Evolutionary conservation across 2,797 vertebrate genomes (phyloP).

Genomic region (Typhlichthys eigenmanni): DNA sequence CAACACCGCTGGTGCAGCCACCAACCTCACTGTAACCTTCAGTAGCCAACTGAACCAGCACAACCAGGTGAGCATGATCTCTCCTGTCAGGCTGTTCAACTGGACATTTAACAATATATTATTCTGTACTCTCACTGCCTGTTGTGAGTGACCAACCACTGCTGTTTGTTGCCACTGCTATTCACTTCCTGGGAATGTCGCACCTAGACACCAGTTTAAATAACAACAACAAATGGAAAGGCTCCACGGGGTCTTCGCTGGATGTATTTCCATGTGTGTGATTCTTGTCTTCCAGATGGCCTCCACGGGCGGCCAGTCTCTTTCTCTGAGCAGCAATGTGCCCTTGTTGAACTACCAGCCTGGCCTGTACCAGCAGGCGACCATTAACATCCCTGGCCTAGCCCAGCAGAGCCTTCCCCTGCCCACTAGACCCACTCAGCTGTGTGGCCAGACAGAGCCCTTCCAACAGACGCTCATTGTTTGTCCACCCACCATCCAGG

Average conservation of each 20-base stretch:
- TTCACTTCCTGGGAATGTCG: too few species aligned
- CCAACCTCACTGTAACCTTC: constrained; percentile 97
- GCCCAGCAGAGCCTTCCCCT: constrained; percentile 91
- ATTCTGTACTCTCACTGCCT: too few species aligned
- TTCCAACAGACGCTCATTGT: constrained; percentile 98
- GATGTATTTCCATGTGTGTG: too few species aligned
- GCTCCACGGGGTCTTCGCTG: too few species aligned
- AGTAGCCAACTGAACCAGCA: constrained; percentile 95
- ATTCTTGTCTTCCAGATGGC: constrained; percentile 78
- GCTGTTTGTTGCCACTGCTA: too few species aligned
- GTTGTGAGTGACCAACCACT: too few species aligned
- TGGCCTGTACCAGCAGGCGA: constrained; percentile 92
- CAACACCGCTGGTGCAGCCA: constrained; percentile 87
- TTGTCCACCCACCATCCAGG: constrained; percentile 95
- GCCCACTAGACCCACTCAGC: constrained; percentile 90
- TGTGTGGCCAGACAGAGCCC: constrained; percentile 92
- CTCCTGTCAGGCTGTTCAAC: neutral
- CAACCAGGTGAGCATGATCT: constrained; percentile 82
- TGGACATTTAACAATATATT: too few species aligned
- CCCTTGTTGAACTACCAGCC: constrained; percentile 94
- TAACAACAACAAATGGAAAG: too few species aligned
- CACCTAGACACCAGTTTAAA: neutral
- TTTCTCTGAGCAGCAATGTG: constrained; percentile 93
- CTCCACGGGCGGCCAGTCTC: constrained; percentile 89
- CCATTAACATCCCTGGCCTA: constrained; percentile 92